Evolutionary conservation across 2,888 invertebrate species (phyloP).

Genomic region (Anthoptus insignis): DNA sequence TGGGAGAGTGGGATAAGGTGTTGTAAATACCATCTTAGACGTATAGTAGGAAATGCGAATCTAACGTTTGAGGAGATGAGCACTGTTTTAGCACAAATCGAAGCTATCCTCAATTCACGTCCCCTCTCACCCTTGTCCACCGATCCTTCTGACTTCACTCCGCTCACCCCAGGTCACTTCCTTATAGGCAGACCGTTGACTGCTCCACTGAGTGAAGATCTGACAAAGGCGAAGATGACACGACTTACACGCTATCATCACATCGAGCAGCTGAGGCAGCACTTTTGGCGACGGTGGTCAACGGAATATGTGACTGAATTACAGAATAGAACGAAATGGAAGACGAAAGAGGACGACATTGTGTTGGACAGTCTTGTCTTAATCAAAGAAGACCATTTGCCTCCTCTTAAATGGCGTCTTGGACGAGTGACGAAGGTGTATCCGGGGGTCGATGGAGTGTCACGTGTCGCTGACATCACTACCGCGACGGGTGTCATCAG

Average conservation of each 20-base stretch:
- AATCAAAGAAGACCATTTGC: constrained; percentile 46
- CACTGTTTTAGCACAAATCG: constrained; percentile 37
- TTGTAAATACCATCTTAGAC: constrained; percentile 21
- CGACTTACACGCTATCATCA: constrained; percentile 29
- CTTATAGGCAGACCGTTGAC: constrained; percentile 25
- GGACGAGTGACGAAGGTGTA: constrained; percentile 41
- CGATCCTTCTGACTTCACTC: constrained; percentile 33
- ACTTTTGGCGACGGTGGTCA: constrained; percentile 43
- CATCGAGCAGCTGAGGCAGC: constrained; percentile 34
- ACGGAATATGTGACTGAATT: constrained; percentile 49
- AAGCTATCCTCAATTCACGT: constrained; percentile 42
- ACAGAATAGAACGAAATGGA: constrained; percentile 49
- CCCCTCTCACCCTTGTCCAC: constrained; percentile 38
- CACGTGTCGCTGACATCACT: constrained; percentile 47
- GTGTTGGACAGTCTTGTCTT: constrained; percentile 39
- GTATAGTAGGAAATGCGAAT: constrained; percentile 19
- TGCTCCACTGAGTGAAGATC: constrained; percentile 22
- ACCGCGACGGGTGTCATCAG: constrained; percentile 40
- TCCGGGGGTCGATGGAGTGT: constrained; percentile 45
- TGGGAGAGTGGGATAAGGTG: constrained; percentile 38
- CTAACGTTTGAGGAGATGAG: constrained; percentile 34
- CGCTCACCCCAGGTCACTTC: constrained; percentile 35
- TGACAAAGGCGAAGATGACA: background rate
- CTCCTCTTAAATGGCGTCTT: constrained; percentile 46
- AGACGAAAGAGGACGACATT: constrained; percentile 14